phyloP scores from a whole-genome alignment of 2,113 vertebrate species.

The Opisthocomus hoazin region DNA sequence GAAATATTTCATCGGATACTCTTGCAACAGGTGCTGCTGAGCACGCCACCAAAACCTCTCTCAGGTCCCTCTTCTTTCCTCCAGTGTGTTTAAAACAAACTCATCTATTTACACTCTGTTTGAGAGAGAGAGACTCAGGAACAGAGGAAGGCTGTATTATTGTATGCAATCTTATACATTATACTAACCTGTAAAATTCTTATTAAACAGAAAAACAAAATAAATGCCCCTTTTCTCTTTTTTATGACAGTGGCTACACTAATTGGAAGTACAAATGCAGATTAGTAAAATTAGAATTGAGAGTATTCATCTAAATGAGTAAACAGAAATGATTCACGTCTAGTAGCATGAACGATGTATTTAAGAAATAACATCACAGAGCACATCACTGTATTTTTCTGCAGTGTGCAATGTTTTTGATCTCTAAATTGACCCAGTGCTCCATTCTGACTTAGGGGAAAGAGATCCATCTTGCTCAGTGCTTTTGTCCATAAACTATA shows the following conservation, averaged over 20 bases:
- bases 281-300: not conserved
- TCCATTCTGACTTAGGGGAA: not conserved
- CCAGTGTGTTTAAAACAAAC: not conserved
- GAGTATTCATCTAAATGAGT: not conserved
- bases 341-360: not conserved
- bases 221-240: not conserved
- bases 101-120: not conserved
- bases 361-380: not conserved
- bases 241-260: not conserved
- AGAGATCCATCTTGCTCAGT: not conserved
- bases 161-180: not conserved
- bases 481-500: not conserved
- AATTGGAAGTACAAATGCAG: not conserved
- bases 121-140: not conserved
- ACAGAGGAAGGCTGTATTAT: not conserved
- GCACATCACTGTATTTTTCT: not conserved
- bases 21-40: not conserved
- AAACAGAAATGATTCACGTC: not conserved
- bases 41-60: not conserved
- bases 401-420: not conserved
- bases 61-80: not conserved
- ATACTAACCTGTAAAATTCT: not conserved
- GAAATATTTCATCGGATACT: not conserved
- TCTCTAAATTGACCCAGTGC: not conserved
- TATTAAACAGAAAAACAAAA: not conserved